Evolutionary conservation across 2,797 vertebrate species (phyloP).

Genomic region (Coendou prehensilis): DNA sequence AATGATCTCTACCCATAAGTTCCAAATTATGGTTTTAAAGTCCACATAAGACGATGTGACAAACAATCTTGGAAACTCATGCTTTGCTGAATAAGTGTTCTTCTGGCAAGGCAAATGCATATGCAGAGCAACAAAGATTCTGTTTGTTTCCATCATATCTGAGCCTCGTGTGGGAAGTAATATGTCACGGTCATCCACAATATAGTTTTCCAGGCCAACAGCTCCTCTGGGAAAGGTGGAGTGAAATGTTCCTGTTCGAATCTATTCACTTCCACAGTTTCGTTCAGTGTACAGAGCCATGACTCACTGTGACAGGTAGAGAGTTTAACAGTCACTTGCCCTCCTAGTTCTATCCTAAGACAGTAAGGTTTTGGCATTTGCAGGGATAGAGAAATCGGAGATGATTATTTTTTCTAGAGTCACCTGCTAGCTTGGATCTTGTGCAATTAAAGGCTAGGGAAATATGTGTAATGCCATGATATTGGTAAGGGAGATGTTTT

Average conservation of each 20-base stretch:
- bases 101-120: not conserved
- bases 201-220: not conserved
- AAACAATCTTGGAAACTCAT: not conserved
- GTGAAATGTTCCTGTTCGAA: not conserved
- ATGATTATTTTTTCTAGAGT: not conserved
- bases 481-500: conserved; percentile 47
- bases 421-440: not conserved
- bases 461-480: not conserved
- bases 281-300: not conserved
- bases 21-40: conserved; percentile 2
- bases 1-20: not conserved
- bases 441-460: not conserved
- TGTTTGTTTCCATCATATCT: not conserved
- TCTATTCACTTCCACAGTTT: not conserved
- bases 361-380: not conserved
- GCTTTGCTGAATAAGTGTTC: not conserved
- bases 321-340: not conserved
- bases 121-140: not conserved
- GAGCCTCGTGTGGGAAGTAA: not conserved
- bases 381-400: not conserved
- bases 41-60: not conserved
- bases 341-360: not conserved
- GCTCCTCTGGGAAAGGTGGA: not conserved
- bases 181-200: not conserved
- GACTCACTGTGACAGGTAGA: not conserved